Percentiles rank a stretch among this genome's conserved stretches.
Conservation (phyloP, 2,888 invertebrate genomes). For the Anaspis maculata region DNA sequence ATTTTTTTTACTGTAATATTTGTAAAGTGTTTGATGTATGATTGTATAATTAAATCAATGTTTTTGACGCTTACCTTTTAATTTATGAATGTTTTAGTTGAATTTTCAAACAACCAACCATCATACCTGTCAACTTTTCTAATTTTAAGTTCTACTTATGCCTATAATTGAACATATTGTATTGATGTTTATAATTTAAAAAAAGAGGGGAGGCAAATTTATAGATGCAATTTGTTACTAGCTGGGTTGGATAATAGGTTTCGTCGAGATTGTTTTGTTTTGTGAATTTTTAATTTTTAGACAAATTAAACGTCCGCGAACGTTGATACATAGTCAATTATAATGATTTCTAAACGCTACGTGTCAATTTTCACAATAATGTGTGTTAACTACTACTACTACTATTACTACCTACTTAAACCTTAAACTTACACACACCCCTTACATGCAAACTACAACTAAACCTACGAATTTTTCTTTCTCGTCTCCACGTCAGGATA, state of each 20-base stretch:
- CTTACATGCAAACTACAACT: no score
- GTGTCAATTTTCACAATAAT: constrained; percentile 23
- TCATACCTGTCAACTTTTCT: no score
- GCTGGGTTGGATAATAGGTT: constrained; percentile 16
- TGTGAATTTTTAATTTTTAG: constrained; percentile 12
- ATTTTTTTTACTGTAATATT: constrained; percentile 33
- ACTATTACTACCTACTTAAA: no score
- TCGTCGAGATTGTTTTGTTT: constrained; percentile 11
- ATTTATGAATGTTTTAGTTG: no score
- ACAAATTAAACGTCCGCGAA: constrained; percentile 11
- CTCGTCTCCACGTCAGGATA: no score
- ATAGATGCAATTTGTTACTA: constrained; percentile 19
- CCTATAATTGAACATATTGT: constrained; percentile 15
- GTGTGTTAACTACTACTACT: constrained; percentile 13
- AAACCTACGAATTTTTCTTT: no score
- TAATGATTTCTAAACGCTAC: constrained; percentile 20
- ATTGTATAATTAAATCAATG: constrained; percentile 17
- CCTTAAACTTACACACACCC: no score
- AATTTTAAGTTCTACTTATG: constrained; percentile 15
- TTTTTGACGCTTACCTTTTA: constrained; percentile 17
- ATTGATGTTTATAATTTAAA: constrained; percentile 21
- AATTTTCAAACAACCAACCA: no score
- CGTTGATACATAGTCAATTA: constrained; percentile 26
- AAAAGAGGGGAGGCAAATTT: constrained; percentile 20
- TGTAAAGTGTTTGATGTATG: constrained; percentile 31